Evolutionary conservation across 2,888 invertebrate species (phyloP), one percentile per base, ranked within the genome.

Genomic region (Priocnemis perturbator): DNA sequence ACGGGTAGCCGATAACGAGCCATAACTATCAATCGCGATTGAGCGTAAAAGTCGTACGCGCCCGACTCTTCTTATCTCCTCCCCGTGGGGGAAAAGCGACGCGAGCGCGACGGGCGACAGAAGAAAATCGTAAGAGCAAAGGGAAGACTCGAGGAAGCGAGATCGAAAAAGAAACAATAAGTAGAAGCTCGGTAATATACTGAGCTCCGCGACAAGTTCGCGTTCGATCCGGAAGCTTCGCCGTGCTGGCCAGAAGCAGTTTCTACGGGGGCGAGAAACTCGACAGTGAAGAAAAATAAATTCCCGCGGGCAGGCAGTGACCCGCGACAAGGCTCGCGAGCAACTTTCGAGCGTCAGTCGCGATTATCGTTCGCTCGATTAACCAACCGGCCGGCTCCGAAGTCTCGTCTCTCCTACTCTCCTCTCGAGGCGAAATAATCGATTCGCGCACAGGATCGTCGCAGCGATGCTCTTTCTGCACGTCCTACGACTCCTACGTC

Each of bases 161-260:
- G 53, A 60, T 26, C 23, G 47, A 61, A 47, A 52, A 53, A 58
- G 64, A 59, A 73, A 71, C 73, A 80, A 77, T 75, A 79, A 75
- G 71, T 68, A 64, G 69, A 75, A 79, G 80, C 77, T 79, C 75
- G 65, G 75, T 67, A 70, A 79, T 77, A 77, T 77, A 79, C 80
- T 73, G 71, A 56, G 23, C 44, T n/a, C 45, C 45, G 47, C 9
- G 37, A 37, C 37, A 44, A 67, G 60, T 68, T 73, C 71, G 68
- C 50, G 69, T 66, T 64, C 52, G 48, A 48, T 17, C 64, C 67
- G 65, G 65, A 69, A 75, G 20, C 64, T 60, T 47, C 44, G 26
- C 26, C 26, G 5, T 53, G 47, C n/a, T 15, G 48, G 21, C 37
- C 4, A 11, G 50, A 72, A 76, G 58, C 14, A 45, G 45, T 45